These are phyloP conservation scores for Xylota sylvarum DNA, from an alignment of 2,888 invertebrate species.

Conservation along the genomic window DNA sequence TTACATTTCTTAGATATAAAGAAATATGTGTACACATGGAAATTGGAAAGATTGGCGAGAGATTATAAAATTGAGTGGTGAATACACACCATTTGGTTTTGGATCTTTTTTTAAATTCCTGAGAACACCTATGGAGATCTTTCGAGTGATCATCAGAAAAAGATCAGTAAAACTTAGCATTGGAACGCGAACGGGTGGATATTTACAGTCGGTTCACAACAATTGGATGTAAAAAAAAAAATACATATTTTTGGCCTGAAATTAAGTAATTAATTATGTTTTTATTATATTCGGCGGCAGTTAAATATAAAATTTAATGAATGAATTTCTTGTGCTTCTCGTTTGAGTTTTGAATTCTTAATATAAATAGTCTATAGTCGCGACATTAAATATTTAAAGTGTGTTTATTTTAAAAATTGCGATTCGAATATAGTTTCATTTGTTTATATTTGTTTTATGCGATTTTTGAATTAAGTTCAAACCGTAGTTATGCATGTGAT, in stretches of 20 bases:
- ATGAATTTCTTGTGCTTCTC: background rate
- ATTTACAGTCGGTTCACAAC: conserved; percentile 3
- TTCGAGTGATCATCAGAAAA: conserved; percentile 17
- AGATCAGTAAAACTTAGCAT: conserved; percentile 62
- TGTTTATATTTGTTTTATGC: too few species aligned
- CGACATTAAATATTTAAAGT: background rate
- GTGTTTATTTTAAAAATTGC: background rate
- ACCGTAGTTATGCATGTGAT: background rate
- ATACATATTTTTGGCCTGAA: background rate
- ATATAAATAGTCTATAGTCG: background rate
- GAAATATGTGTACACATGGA: conserved; percentile 36
- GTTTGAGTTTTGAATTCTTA: conserved; percentile 1
- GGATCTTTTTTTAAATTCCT: conserved; percentile 19
- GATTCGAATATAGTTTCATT: background rate
- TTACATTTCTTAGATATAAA: conserved; percentile 32
- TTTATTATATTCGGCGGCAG: background rate
- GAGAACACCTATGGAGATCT: conserved; percentile 27
- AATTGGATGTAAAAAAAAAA: background rate
- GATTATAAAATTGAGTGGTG: conserved; percentile 46
- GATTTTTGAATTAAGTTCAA: too few species aligned
- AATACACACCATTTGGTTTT: conserved; percentile 45
- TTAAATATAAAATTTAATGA: background rate
- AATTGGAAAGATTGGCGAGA: conserved; percentile 41
- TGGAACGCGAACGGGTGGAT: conserved; percentile 47
- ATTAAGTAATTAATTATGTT: background rate